Evolutionary conservation across 2,888 invertebrate species (phyloP), one percentile per base, ranked within the genome.

Genomic region (Drosophila macrospina): DNA sequence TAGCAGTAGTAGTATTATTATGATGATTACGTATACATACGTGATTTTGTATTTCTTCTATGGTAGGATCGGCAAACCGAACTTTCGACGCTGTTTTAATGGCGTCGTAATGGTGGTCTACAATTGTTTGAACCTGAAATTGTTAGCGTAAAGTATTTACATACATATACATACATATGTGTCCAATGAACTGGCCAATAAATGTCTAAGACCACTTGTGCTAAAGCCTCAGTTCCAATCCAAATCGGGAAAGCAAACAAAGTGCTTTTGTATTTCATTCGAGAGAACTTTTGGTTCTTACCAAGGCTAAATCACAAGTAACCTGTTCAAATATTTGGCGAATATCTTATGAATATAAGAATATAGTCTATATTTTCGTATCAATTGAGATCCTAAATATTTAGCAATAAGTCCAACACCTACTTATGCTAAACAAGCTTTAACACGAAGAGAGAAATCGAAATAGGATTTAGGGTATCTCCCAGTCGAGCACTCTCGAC

Each of bases 21-120:
- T 28, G 59, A 15, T 54, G 28, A 59, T 47, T 36, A 42, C 55
- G 36, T 41, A 42, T 80, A 78, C 87, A 78, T 86, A 86, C 85
- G 78, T 89, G 79, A 68, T 78, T 71, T 61, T 82, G 73, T 59
- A 57, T 80, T 60, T 86, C 89, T 74, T 86, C 85, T 69, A 74
- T 79, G 66, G 76, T 75, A 65, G 90, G 96, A 91, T 97, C 97
- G 83, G 97, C 96, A 92, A 97, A 97, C 71, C 97, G 95, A 60
- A 97, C 97, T 93, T 97, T 97, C 78, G 96, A 95, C 66, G 96
- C 94, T 93, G 97, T 96, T 74, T 94, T 94, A 70, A 95, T 94
- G 88, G 95, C 95, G 74, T 95, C 95, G 91, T 97, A 97, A 91
- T 97, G 96, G 90, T 97, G 96, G 92, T 98, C 98, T 73, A 98